Evolutionary conservation across 2,797 vertebrate species (phyloP).

Genomic region (Gorsachius magnificus): DNA sequence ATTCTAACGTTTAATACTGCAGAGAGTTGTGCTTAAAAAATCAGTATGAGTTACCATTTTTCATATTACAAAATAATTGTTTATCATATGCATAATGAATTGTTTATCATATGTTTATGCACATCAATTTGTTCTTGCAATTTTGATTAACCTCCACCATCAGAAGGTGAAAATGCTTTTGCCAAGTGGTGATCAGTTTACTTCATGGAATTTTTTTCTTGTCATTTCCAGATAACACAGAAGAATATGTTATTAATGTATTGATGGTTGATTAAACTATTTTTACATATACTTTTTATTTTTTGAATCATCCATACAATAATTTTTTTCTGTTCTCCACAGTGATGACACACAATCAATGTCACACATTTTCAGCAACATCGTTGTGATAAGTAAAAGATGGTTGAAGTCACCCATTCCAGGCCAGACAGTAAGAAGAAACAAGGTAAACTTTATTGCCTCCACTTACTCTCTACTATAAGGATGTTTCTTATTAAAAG

Average conservation of each 20-base stretch:
- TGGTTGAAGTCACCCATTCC: not conserved
- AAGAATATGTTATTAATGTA: not conserved
- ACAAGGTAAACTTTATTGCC: not conserved
- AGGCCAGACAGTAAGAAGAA: not conserved
- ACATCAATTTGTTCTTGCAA: not conserved
- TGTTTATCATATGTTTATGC: not conserved
- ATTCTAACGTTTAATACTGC: not conserved
- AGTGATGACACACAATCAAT: not conserved
- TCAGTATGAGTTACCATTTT: not conserved
- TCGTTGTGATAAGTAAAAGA: not conserved
- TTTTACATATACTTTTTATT: not conserved
- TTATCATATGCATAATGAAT: not conserved
- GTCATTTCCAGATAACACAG: not conserved
- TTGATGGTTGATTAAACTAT: not conserved
- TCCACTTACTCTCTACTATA: not conserved
- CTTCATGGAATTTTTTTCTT: not conserved
- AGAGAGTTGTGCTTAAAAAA: not conserved
- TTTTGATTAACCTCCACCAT: not conserved
- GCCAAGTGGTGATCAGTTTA: not conserved
- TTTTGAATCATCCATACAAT: not conserved
- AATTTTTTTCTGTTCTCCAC: not conserved
- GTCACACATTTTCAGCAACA: not conserved
- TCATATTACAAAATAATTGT: not conserved
- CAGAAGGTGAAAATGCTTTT: not conserved
- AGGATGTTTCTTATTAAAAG: not conserved